These are phyloP conservation scores for Symphodus melops DNA, from an alignment of 2,113 vertebrate species.

Conservation along the genomic window DNA sequence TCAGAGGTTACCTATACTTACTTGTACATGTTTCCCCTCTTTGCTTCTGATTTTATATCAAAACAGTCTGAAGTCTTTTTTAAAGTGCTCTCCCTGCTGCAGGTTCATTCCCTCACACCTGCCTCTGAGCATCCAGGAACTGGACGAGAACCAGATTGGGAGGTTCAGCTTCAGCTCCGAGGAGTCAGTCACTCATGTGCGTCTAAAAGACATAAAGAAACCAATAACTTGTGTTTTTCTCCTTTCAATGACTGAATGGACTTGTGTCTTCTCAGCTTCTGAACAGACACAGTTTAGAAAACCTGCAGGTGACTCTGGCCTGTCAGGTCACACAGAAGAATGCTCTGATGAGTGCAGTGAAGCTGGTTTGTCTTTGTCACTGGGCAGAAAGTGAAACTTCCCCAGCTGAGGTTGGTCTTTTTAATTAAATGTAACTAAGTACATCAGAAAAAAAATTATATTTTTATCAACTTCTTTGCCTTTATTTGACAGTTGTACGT, in stretches of 20 bases:
- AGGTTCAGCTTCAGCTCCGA: conserved; percentile 83
- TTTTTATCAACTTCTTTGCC: no score
- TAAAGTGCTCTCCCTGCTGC: conserved; percentile 5
- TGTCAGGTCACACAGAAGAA: conserved; percentile 86
- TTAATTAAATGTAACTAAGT: not conserved
- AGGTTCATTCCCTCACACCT: conserved; percentile 81
- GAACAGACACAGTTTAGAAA: conserved; percentile 76
- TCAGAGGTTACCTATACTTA: no score
- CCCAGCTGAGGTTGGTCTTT: conserved; percentile 33
- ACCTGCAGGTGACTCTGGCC: conserved; percentile 81
- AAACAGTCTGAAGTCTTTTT: not conserved
- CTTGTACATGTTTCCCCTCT: no score
- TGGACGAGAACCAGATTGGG: conserved; percentile 81
- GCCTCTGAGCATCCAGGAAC: conserved; percentile 81
- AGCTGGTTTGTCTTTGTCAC: conserved; percentile 77
- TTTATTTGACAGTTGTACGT: no score
- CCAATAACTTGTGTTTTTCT: not conserved
- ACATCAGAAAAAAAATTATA: no score
- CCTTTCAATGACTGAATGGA: not conserved
- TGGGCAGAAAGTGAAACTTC: conserved; percentile 31
- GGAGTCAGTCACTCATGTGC: conserved; percentile 79
- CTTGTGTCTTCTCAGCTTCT: conserved; percentile 71
- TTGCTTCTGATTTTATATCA: no score
- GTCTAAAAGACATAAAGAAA: not conserved
- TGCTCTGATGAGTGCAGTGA: conserved; percentile 79